Conservation (phyloP, 2,888 invertebrate species). For the Trimorus sp. region DNA sequence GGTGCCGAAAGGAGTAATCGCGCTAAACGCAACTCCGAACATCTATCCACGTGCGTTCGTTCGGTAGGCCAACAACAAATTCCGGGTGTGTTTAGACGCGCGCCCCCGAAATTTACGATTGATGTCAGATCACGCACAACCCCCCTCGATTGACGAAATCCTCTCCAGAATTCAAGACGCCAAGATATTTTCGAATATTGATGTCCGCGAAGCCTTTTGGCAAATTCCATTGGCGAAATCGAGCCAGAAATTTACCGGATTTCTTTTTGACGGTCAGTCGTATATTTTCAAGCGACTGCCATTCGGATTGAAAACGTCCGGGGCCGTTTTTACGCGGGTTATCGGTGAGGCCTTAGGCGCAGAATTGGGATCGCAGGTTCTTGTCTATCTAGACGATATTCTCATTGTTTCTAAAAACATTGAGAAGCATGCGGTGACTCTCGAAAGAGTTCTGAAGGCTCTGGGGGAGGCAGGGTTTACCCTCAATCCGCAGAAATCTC, state of each 20-base stretch:
- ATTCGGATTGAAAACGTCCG: too few species aligned
- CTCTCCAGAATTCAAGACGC: constrained; percentile 3
- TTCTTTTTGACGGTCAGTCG: constrained; percentile 17
- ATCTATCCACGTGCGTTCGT: background rate
- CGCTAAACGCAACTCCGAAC: background rate
- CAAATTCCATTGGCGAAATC: background rate
- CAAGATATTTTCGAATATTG: background rate
- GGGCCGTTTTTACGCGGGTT: too few species aligned
- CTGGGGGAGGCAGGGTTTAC: background rate
- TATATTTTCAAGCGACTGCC: constrained; percentile 7
- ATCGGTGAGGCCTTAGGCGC: background rate
- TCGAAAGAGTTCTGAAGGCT: background rate
- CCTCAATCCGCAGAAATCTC: background rate
- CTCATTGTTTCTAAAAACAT: too few species aligned
- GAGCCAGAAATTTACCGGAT: background rate
- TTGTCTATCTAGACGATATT: too few species aligned
- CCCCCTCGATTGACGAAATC: background rate
- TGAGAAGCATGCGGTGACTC: background rate
- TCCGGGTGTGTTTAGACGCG: constrained; percentile 9
- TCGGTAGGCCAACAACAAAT: background rate
- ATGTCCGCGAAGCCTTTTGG: constrained; percentile 1
- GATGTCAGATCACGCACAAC: background rate
- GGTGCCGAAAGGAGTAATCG: constrained; percentile 4
- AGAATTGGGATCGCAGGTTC: background rate
- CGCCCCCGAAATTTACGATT: background rate